These are phyloP conservation scores for Hydrolagus colliei DNA, from an alignment of 2,797 vertebrate species.

Conservation along the genomic window DNA sequence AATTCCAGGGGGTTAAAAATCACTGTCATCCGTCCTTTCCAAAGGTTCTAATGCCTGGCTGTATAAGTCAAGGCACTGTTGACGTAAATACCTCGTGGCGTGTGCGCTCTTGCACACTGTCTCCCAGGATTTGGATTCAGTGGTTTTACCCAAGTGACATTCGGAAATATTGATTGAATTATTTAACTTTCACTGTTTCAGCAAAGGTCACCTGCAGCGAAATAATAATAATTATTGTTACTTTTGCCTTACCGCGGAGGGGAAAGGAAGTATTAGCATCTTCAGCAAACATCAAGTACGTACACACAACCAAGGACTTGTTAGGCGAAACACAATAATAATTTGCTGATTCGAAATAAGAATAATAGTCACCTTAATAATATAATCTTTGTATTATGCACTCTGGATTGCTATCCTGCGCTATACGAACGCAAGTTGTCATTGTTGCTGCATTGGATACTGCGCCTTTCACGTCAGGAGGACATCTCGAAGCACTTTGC, in stretches of 20 bases:
- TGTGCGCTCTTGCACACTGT: neutral
- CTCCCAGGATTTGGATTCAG: neutral
- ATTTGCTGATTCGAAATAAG: too few species aligned
- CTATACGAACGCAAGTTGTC: too few species aligned
- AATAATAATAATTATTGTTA: neutral
- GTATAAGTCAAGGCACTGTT: neutral
- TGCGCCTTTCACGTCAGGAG: too few species aligned
- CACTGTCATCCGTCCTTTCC: neutral
- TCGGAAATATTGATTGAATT: constrained; percentile 1
- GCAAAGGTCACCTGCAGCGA: neutral
- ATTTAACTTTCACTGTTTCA: neutral
- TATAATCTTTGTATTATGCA: too few species aligned
- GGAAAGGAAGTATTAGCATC: neutral
- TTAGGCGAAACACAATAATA: too few species aligned
- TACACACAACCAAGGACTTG: too few species aligned
- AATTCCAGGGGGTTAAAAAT: neutral
- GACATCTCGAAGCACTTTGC: too few species aligned
- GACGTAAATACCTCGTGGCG: neutral
- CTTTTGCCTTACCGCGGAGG: neutral
- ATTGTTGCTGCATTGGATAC: too few species aligned
- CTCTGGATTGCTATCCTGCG: too few species aligned
- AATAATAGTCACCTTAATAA: too few species aligned
- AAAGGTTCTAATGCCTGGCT: neutral
- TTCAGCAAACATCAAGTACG: neutral
- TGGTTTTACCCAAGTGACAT: neutral